These are phyloP conservation scores for Drosophila ercepeae DNA, from an alignment of 1,140 invertebrate genomes.

Conservation along the genomic window DNA sequence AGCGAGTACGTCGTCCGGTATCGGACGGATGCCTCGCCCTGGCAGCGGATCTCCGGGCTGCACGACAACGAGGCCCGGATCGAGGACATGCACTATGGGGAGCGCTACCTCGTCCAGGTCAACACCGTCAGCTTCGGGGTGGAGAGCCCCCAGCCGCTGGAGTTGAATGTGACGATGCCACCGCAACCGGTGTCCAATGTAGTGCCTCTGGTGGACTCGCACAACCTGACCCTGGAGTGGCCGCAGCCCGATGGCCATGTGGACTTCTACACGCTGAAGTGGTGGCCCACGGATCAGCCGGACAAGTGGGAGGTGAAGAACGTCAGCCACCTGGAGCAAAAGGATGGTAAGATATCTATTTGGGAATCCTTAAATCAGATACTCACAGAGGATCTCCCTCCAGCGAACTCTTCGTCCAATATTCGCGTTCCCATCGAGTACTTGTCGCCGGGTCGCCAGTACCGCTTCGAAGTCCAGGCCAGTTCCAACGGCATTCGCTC, in stretches of 20 bases:
- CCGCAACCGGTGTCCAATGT: slow-evolving; percentile 93
- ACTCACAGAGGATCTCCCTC: not conserved
- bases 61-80: slow-evolving; percentile 89
- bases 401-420: slow-evolving; percentile 37
- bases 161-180: slow-evolving; percentile 92
- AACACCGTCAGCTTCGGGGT: slow-evolving; percentile 93
- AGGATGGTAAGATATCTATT: not conserved
- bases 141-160: slow-evolving; percentile 90
- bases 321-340: slow-evolving; percentile 81
- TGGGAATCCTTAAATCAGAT: too few relatives aligned
- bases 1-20: slow-evolving; percentile 92
- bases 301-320: slow-evolving; percentile 84
- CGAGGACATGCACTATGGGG: slow-evolving; percentile 94
- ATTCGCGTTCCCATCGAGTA: slow-evolving; percentile 89
- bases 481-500: slow-evolving; percentile 90
- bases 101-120: slow-evolving; percentile 93
- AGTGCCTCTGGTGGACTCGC: slow-evolving; percentile 91
- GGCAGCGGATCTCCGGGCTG: slow-evolving; percentile 88
- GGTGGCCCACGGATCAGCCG: slow-evolving; percentile 87
- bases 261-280: slow-evolving; percentile 91
- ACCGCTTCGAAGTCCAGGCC: slow-evolving; percentile 91
- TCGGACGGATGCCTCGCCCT: slow-evolving; percentile 89
- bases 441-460: slow-evolving; percentile 91
- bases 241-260: slow-evolving; percentile 92
- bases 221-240: slow-evolving; percentile 95